Percentiles rank a stretch among this genome's conserved stretches.
These are phyloP conservation scores for Trichechus manatus DNA, from an alignment of 2,113 vertebrate genomes.

Conservation along the genomic window DNA sequence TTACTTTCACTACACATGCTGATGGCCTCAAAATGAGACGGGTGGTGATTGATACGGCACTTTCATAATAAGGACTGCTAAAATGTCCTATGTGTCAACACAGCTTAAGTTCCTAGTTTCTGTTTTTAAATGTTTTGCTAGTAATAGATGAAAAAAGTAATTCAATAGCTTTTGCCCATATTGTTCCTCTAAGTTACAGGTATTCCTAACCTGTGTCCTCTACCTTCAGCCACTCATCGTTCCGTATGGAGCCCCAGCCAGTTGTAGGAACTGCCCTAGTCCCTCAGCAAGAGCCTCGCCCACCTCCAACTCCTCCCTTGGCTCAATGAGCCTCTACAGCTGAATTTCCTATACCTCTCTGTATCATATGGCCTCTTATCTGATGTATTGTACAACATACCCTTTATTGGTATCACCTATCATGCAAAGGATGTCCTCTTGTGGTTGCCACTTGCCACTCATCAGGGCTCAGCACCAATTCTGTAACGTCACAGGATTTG, in stretches of 20 bases:
- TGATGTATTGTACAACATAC: accelerated
- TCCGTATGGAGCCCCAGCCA: accelerated
- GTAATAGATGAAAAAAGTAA: neutral
- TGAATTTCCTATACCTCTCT: neutral
- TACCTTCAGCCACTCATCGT: accelerated
- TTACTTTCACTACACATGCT: neutral
- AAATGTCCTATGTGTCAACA: neutral
- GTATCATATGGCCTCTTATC: too few species aligned
- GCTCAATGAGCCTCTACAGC: neutral
- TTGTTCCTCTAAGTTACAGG: too few species aligned
- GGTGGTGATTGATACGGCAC: neutral
- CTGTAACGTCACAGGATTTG: neutral
- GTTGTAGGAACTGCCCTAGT: accelerated
- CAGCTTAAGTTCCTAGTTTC: neutral
- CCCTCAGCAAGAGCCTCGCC: accelerated
- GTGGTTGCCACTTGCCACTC: neutral
- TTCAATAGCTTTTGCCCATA: accelerated
- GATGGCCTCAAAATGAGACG: neutral
- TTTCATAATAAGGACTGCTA: neutral
- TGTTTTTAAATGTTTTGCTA: neutral
- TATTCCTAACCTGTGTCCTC: too few species aligned
- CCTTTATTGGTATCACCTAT: neutral
- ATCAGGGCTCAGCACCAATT: accelerated
- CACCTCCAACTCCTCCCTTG: neutral
- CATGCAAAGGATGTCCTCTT: neutral